A percentile compares a stretch with the other conserved stretches of the same genome.
phyloP scores from a whole-genome alignment of 2,113 vertebrate genomes.

The Terrapene triunguis region DNA sequence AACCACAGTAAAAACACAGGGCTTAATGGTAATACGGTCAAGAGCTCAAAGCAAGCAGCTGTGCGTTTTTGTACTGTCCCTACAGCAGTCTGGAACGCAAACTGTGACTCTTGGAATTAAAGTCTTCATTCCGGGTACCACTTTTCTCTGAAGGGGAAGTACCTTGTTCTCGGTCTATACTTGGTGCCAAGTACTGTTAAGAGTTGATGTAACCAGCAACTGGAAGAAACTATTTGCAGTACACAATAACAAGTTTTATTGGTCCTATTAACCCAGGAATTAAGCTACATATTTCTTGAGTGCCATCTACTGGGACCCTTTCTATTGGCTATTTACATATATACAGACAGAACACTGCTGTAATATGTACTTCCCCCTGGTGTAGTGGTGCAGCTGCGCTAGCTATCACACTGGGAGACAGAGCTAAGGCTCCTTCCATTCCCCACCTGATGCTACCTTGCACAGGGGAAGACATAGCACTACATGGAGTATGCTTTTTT shows the following conservation, averaged over 20 bases:
- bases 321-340: background rate
- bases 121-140: fast-evolving
- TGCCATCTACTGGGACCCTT: background rate
- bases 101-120: background rate
- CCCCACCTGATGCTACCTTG: background rate
- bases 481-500: background rate
- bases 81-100: background rate
- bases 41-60: fast-evolving
- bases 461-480: background rate
- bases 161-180: background rate
- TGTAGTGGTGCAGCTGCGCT: background rate
- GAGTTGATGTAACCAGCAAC: background rate
- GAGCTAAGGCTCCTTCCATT: background rate
- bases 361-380: background rate
- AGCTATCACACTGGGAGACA: background rate
- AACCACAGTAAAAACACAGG: background rate
- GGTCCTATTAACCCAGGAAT: background rate
- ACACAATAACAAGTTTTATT: background rate
- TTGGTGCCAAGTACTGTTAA: background rate
- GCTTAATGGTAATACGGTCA: background rate
- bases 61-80: background rate
- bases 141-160: background rate
- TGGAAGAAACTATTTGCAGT: background rate
- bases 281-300: background rate
- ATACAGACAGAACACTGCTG: background rate